Conservation (phyloP, 2,888 invertebrate species). For the Lamellibrachia columna region DNA sequence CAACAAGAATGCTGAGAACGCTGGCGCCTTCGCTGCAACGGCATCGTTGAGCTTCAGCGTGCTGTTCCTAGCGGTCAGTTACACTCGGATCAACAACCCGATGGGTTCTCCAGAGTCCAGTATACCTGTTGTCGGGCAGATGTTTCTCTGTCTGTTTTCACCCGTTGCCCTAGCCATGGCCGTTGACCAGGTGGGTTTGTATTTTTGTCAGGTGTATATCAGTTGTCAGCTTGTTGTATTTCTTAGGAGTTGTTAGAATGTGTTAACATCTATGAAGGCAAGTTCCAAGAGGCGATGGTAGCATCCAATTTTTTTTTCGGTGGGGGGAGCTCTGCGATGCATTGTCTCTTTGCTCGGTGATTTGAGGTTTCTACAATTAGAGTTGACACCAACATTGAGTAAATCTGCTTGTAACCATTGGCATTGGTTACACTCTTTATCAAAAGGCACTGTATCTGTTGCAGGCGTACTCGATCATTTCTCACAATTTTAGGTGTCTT, state of each 20-base stretch:
- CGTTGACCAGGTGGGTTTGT: slow-evolving; percentile 78
- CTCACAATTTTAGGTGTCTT: too few species aligned
- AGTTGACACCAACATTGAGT: too few species aligned
- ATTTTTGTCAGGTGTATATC: background rate
- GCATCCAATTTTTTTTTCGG: too few species aligned
- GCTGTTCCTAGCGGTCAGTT: slow-evolving; percentile 84
- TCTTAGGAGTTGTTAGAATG: too few species aligned
- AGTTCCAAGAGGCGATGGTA: too few species aligned
- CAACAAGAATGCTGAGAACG: slow-evolving; percentile 73
- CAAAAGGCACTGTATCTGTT: too few species aligned
- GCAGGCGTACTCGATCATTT: too few species aligned
- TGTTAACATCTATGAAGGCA: background rate
- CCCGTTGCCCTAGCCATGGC: slow-evolving; percentile 85
- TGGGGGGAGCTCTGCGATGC: too few species aligned
- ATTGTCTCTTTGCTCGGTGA: too few species aligned
- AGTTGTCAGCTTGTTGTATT: background rate
- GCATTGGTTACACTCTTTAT: too few species aligned
- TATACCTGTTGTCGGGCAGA: slow-evolving; percentile 74
- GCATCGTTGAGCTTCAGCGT: slow-evolving; percentile 81
- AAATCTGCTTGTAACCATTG: too few species aligned
- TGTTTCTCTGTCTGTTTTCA: slow-evolving; percentile 82
- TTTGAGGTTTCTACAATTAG: too few species aligned
- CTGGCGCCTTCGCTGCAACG: slow-evolving; percentile 82
- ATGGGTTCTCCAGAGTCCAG: slow-evolving; percentile 44
- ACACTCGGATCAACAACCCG: slow-evolving; percentile 69